Evolutionary conservation across 2,797 vertebrate genomes (phyloP).

Genomic region (Pseudochirops cupreus): DNA sequence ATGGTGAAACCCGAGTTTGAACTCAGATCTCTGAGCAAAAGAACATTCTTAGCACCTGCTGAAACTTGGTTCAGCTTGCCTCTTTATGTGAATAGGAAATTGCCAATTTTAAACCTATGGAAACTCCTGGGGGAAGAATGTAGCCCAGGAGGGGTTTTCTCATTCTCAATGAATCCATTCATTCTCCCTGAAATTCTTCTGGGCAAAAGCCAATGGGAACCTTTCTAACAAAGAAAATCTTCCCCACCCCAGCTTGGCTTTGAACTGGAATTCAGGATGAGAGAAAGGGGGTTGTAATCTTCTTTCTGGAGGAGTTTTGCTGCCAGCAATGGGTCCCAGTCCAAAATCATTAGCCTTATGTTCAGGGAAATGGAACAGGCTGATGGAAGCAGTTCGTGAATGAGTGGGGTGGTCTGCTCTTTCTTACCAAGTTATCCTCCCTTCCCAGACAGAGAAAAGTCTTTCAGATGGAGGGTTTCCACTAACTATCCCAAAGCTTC

Average conservation of each 20-base stretch:
- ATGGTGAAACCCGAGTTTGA: neutral
- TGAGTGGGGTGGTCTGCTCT: neutral
- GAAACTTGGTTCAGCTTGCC: conserved; percentile 33
- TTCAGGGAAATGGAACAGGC: neutral
- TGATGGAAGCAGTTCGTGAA: neutral
- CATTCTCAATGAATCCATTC: neutral
- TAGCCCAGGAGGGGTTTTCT: conserved; percentile 7
- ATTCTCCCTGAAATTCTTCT: neutral
- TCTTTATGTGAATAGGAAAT: conserved; percentile 12
- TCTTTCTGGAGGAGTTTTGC: neutral
- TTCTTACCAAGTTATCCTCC: neutral
- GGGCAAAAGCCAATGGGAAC: neutral
- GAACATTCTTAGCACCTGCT: conserved; percentile 43
- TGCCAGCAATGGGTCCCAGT: neutral
- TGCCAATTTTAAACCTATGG: conserved; percentile 47
- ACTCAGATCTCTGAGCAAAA: conserved; percentile 47
- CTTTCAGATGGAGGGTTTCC: neutral
- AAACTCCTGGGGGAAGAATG: neutral
- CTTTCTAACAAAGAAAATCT: neutral
- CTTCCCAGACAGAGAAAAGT: neutral
- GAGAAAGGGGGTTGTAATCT: neutral
- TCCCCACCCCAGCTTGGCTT: fast-evolving
- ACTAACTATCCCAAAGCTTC: neutral
- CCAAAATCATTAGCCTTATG: neutral
- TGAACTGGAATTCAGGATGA: neutral